Conservation (phyloP, 1,140 invertebrate species). For the Drosophila kepulauana region DNA sequence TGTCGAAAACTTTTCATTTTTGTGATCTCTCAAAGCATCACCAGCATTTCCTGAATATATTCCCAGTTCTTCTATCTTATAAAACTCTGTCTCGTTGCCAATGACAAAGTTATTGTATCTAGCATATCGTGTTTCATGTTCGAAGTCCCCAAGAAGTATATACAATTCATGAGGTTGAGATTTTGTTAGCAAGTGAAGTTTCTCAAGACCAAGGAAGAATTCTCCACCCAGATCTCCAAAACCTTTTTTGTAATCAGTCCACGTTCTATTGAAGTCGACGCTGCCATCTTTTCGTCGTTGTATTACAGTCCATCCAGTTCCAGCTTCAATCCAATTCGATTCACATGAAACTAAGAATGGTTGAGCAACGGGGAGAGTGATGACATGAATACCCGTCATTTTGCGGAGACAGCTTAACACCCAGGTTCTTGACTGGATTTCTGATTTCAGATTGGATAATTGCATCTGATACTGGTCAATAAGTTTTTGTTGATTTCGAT, state of each 20-base stretch:
- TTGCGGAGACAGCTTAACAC: background rate
- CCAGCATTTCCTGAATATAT: constrained; percentile 88
- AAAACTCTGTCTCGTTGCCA: constrained; percentile 87
- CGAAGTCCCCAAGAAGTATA: background rate
- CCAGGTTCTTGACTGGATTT: background rate
- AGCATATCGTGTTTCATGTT: constrained; percentile 8
- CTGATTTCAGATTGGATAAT: background rate
- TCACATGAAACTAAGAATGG: background rate
- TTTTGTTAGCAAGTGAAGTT: constrained; percentile 15
- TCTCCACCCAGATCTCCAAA: background rate
- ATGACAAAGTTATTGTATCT: constrained; percentile 30
- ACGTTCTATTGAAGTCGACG: constrained; percentile 7
- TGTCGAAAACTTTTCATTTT: constrained; percentile 89
- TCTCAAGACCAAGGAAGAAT: constrained; percentile 31
- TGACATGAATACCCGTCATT: background rate
- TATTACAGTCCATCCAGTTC: background rate
- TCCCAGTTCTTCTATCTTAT: constrained; percentile 87
- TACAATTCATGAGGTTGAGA: constrained; percentile 20
- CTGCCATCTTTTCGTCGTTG: constrained; percentile 1
- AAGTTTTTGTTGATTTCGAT: background rate
- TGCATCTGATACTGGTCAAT: background rate
- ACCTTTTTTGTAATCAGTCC: background rate
- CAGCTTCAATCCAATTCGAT: background rate
- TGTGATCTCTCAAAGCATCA: constrained; percentile 88
- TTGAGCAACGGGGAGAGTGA: background rate